Evolutionary conservation across 2,888 invertebrate genomes (phyloP).

Genomic region (Morpho achilles): DNA sequence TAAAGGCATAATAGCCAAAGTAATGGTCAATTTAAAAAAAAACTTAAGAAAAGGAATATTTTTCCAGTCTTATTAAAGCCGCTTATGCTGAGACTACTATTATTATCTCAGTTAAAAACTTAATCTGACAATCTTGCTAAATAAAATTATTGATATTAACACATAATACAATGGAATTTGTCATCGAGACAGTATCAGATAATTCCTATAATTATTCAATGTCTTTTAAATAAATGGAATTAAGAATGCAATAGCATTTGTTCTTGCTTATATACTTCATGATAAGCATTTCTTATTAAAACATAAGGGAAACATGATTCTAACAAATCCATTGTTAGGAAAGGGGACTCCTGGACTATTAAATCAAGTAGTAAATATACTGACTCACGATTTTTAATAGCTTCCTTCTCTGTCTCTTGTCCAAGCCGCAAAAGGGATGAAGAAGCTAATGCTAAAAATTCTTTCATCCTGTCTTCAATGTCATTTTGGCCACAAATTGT

Average conservation of each 20-base stretch:
- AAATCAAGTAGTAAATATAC: slow-evolving; percentile 97
- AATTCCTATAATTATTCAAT: slow-evolving; percentile 18
- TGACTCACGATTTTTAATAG: slow-evolving; percentile 95
- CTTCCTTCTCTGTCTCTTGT: slow-evolving; percentile 97
- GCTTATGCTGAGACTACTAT: slow-evolving; percentile 8
- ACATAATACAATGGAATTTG: slow-evolving; percentile 19
- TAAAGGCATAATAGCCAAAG: slow-evolving; percentile 13
- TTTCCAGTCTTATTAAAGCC: slow-evolving; percentile 54
- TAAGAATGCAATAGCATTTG: slow-evolving; percentile 79
- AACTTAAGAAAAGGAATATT: slow-evolving; percentile 40
- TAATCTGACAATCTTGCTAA: too few species aligned
- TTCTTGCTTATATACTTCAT: slow-evolving; percentile 95
- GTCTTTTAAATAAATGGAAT: slow-evolving; percentile 27
- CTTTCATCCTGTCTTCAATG: slow-evolving; percentile 98
- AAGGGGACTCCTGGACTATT: slow-evolving; percentile 98
- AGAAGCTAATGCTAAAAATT: slow-evolving; percentile 94
- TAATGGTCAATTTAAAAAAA: slow-evolving; percentile 20
- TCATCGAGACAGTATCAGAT: slow-evolving; percentile 18
- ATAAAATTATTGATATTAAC: slow-evolving; percentile 10
- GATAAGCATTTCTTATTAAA: slow-evolving; percentile 97
- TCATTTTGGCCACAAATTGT: slow-evolving; percentile 97
- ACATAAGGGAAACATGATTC: slow-evolving; percentile 99
- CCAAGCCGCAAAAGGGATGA: slow-evolving; percentile 96
- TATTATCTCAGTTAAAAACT: too few species aligned
- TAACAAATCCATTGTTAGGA: slow-evolving; percentile 98